Base-by-base conservation (phyloP, 1,140 invertebrate species). In the Camponotus floridanus region DNA sequence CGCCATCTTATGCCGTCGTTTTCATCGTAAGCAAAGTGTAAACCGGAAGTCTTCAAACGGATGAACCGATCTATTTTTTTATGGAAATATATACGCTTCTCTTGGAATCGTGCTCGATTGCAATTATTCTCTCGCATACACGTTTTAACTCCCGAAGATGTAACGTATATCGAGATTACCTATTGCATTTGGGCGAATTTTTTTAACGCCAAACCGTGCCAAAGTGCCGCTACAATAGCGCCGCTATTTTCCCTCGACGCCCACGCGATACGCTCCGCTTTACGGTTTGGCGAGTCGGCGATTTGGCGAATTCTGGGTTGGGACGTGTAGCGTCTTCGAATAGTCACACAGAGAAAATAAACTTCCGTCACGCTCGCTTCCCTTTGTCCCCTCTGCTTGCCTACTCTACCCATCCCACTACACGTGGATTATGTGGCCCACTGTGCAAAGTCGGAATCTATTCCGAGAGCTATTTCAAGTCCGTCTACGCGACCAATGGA, bases 381-480 rank as follows among this genome's bases (percentile, higher is more conserved):
- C n/a, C 36, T 36, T 61, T 11, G 65, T 13, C 26, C 13, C 62
- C 45, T 45, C 61, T n/a, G 9, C 26, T 26, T 26, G 26, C 0
- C 18, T 2, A 45, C 11, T 21, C 64, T 8, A 13, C n/a, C 33
- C 42, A 26, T 62, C 21, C 67, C 21, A 7, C 59, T 83, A 51
- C 64, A 26, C 65, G 70, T 87, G 87, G 90, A 91, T 92, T 90
- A 91, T 87, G 90, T 91, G 92, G 92, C 89, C 93, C 91, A 93
- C 48, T 91, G 89, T 86, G 33, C 45, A 39, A 39, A 88, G 88
- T 86, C 81, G 86, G 87, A 88, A 89, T 92, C 93, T 94, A 93
- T 94, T 94, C 90, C 93, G 76, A 91, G 94, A 91, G 86, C 91
- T 93, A 91, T 93, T 93, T 91, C 91, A 91, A 93, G 92, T 92